Conservation (phyloP, 2,888 invertebrate genomes). For the Tenthredo notha region DNA sequence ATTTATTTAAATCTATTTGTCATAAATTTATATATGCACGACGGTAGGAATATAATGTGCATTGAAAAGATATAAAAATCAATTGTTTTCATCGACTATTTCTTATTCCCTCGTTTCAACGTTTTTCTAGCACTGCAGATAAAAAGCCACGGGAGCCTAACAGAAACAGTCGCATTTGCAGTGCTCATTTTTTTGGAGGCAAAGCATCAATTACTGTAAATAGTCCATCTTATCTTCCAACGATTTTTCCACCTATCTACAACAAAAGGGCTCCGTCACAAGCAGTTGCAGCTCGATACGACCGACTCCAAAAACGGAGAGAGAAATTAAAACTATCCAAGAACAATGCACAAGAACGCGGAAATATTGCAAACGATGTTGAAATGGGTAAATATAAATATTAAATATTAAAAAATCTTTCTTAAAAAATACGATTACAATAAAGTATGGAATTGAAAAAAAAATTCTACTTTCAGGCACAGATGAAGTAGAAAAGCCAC, state of each 20-base stretch:
- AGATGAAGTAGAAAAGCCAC: neutral
- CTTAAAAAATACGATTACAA: neutral
- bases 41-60: too few relatives aligned
- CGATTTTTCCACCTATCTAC: slow-evolving; percentile 11
- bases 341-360: neutral
- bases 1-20: too few relatives aligned
- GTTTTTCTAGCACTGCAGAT: neutral
- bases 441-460: neutral
- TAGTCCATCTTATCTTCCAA: slow-evolving; percentile 11
- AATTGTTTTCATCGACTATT: too few relatives aligned
- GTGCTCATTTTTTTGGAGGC: slow-evolving; percentile 12
- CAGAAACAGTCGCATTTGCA: slow-evolving; percentile 24
- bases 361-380: neutral
- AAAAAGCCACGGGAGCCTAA: neutral
- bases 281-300: slow-evolving; percentile 5
- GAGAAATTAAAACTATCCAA: neutral
- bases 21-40: too few relatives aligned
- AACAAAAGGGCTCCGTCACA: slow-evolving; percentile 12
- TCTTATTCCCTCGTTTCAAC: too few relatives aligned
- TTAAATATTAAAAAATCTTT: neutral
- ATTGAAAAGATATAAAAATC: too few relatives aligned
- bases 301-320: slow-evolving; percentile 15
- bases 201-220: neutral
- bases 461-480: neutral
- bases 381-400: neutral